Evolutionary conservation across 2,888 invertebrate genomes (phyloP).

Genomic region (Plagiodera versicolora): DNA sequence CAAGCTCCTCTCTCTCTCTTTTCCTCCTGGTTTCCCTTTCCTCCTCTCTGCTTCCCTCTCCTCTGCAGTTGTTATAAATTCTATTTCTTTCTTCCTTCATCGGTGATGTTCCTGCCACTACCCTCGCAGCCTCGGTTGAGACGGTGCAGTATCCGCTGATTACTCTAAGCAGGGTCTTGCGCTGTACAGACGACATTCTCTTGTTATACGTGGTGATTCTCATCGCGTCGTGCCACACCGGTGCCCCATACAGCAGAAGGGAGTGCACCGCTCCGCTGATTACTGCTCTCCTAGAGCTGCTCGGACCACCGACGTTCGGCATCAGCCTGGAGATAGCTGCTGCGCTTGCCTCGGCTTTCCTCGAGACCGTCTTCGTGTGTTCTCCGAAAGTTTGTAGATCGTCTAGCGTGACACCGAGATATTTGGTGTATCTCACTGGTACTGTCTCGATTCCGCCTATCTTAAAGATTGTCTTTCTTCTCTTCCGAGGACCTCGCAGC

Average conservation of each 20-base stretch:
- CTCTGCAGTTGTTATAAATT: neutral
- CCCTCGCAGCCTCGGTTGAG: neutral
- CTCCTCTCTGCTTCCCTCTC: neutral
- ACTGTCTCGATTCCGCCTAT: too few relatives aligned
- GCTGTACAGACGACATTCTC: neutral
- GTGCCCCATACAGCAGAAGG: conserved; percentile 10
- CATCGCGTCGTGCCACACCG: conserved; percentile 3
- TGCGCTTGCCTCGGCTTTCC: conserved; percentile 6
- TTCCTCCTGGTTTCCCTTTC: neutral
- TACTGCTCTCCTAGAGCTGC: neutral
- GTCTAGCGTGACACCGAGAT: conserved; percentile 15
- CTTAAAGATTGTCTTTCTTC: conserved; percentile 6
- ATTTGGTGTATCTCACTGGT: conserved; percentile 6
- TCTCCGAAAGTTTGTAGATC: neutral
- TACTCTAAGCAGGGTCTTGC: neutral
- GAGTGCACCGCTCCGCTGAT: conserved; percentile 2
- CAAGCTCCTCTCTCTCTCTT: too few relatives aligned
- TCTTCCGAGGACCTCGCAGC: conserved; percentile 13
- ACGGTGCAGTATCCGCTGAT: neutral
- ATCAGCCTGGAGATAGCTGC: conserved; percentile 5
- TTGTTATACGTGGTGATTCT: neutral
- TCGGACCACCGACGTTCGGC: neutral
- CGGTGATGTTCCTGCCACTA: neutral
- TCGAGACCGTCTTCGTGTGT: neutral
- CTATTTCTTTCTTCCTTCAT: neutral